Evolutionary conservation across 1,140 invertebrate species (phyloP).

Genomic region (Hylaeus anthracinus): DNA sequence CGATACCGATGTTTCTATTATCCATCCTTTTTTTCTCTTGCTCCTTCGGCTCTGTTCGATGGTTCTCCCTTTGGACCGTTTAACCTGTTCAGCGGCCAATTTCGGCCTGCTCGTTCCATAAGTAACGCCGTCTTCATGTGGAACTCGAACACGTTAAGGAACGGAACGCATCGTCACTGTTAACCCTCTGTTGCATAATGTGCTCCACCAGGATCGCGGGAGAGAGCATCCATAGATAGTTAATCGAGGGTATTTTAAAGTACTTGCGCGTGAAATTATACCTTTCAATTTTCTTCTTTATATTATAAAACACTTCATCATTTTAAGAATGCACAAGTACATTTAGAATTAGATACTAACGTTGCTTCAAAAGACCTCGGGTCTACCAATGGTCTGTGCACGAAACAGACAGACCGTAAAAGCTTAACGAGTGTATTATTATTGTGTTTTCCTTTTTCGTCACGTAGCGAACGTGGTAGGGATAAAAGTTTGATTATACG

Average conservation of each 20-base stretch:
- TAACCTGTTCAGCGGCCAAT: conserved; percentile 26
- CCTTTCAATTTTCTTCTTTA: too few relatives aligned
- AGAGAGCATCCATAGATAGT: too few relatives aligned
- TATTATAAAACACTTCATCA: too few relatives aligned
- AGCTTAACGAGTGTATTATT: background rate
- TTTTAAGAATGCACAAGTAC: too few relatives aligned
- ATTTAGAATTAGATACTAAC: too few relatives aligned
- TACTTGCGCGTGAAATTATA: too few relatives aligned
- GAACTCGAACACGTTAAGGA: background rate
- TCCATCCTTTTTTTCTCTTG: background rate
- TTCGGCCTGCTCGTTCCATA: conserved; percentile 3
- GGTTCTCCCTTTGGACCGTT: background rate
- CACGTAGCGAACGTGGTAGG: background rate
- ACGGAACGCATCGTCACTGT: too few relatives aligned
- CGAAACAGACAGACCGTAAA: background rate
- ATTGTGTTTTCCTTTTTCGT: background rate
- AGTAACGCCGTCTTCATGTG: background rate
- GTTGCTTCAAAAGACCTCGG: too few relatives aligned
- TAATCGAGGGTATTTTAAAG: too few relatives aligned
- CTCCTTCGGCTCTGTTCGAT: background rate
- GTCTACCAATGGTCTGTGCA: background rate
- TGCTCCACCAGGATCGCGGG: too few relatives aligned
- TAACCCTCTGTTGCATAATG: too few relatives aligned
- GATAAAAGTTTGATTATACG: background rate
- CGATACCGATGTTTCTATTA: conserved; percentile 21